Evolutionary conservation across 92 coral and sea anemone genomes (phyloP).

Genomic region (Montipora capitata): DNA sequence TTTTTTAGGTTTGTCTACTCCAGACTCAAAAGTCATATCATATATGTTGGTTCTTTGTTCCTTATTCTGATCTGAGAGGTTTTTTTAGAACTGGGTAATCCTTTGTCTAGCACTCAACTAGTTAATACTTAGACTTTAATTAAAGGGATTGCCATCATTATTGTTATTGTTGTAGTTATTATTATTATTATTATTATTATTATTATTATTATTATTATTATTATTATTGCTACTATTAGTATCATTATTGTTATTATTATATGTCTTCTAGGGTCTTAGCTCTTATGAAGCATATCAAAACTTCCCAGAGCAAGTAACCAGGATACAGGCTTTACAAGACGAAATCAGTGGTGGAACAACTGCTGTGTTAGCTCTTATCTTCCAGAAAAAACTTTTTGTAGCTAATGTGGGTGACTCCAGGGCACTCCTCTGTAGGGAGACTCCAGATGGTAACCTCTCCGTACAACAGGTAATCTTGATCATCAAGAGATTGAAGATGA

Average conservation of each 20-base stretch:
- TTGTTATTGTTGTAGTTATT: no score
- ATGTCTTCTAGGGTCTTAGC: slow-evolving; percentile 83
- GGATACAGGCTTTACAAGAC: slow-evolving; percentile 90
- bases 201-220: no score
- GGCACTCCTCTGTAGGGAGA: slow-evolving; percentile 89
- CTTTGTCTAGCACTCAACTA: no score
- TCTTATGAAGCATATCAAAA: slow-evolving; percentile 93
- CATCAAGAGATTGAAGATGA: not conserved
- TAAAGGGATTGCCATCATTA: no score
- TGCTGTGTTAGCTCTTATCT: slow-evolving; percentile 95
- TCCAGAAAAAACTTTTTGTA: slow-evolving; percentile 88
- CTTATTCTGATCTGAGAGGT: no score
- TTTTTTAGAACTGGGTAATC: no score
- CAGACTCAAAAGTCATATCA: no score
- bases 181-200: no score
- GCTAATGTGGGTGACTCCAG: slow-evolving; percentile 99
- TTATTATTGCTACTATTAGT: no score
- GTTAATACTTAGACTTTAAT: no score
- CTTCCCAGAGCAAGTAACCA: slow-evolving; percentile 89
- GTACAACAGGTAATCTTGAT: slow-evolving; percentile 86
- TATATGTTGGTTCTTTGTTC: no score
- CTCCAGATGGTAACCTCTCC: slow-evolving; percentile 72
- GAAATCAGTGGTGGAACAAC: slow-evolving; percentile 97
- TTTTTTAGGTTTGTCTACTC: no score
- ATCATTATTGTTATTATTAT: not conserved